Base-by-base conservation (phyloP, 2,888 invertebrate genomes). In the Ethmia dodecea region DNA sequence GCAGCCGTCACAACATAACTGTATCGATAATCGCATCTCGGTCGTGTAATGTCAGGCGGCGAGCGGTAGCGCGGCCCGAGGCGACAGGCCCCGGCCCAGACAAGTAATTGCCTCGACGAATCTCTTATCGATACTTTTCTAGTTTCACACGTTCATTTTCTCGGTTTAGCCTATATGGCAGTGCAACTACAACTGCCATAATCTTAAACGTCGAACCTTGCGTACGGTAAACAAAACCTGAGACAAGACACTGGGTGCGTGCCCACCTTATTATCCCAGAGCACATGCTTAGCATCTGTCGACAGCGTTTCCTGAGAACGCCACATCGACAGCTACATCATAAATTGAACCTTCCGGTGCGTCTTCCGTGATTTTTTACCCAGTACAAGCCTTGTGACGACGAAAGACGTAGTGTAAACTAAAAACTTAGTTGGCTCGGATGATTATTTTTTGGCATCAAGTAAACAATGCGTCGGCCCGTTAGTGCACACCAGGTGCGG, bases 251-350 rank as follows among this genome's bases (percentile, higher is more conserved):
- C 42, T 56, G 64, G 60, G 62, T 73, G 73, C n/a, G 71, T 74
- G 76, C 71, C 62, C 70, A 69, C 69, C 70, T n/a, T 72, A 70
- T 66, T 67, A 71, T 65, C 58, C 51, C 43, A 38, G 52, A 52
- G 69, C 83, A 83, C 77, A 69, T 86, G 87, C 70, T 61, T 48
- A 62, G 68, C 79, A 75, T 86, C 87, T 86, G 86, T 87, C 87
- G 70, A 62, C 80, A 62, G 52, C 49, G 63, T 72, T 73, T 83
- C 84, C 84, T 78, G 78, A 68, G 57, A 58, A 58, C 50, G 43
- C 54, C 55, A 49, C 60, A 52, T 59, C 63, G 70, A 65, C 64
- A 70, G 76, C 73, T 73, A 68, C 67, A 73, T 79, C 81, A 83
- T 81, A 86, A 81, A 81, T 77, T 62, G 73, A 77, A 61, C 74